A percentile compares a stretch with the other conserved stretches of the same genome.
phyloP scores from a whole-genome alignment of 2,113 vertebrate genomes.

The Cranoglanis bouderius region DNA sequence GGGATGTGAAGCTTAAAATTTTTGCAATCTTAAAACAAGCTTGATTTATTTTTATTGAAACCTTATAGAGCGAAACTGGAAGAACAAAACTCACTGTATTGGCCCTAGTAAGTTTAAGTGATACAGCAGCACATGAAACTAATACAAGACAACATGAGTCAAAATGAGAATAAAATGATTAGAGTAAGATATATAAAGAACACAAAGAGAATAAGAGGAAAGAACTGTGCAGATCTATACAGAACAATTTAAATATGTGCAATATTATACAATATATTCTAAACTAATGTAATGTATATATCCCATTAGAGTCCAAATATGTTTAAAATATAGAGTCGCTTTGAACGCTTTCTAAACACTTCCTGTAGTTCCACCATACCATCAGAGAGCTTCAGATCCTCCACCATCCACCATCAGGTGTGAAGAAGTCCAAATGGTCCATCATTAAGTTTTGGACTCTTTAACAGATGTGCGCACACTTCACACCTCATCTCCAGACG shows the following conservation, averaged over 20 bases:
- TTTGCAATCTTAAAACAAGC: too few species aligned
- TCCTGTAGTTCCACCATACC: not conserved
- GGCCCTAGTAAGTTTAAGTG: too few species aligned
- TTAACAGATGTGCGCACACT: not conserved
- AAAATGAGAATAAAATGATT: not conserved
- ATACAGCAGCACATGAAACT: not conserved
- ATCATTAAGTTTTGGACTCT: not conserved
- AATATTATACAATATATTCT: too few species aligned
- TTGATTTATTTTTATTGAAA: too few species aligned
- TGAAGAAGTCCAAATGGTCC: conserved; percentile 2
- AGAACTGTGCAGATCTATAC: too few species aligned
- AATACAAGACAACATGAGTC: not conserved
- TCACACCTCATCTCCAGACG: not conserved
- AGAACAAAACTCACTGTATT: too few species aligned
- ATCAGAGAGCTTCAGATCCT: conserved; percentile 25
- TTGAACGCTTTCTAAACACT: not conserved
- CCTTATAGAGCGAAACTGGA: too few species aligned
- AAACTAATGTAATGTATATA: too few species aligned
- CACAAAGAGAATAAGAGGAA: too few species aligned
- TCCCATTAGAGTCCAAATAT: not conserved
- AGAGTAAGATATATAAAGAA: not conserved
- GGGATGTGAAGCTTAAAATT: too few species aligned
- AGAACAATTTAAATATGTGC: too few species aligned
- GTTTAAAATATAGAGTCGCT: not conserved
- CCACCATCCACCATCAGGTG: conserved; percentile 1